Conservation (phyloP, 2,888 invertebrate species). For the Leptinotarsa haldemani region DNA sequence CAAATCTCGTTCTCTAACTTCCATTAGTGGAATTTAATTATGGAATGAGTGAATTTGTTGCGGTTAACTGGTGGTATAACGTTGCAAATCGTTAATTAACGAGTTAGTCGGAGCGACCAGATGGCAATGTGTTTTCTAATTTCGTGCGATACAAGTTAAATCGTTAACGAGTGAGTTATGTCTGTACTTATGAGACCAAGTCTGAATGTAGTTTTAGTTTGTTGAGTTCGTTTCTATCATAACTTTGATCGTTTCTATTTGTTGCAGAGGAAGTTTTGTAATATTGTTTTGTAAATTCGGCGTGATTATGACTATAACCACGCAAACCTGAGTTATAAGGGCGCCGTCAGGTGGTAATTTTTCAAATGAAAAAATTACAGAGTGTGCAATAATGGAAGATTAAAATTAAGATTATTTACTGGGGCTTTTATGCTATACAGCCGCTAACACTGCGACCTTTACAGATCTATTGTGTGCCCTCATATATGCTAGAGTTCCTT, state of each 20-base stretch:
- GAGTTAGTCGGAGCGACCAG: neutral
- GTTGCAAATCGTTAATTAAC: slow-evolving; percentile 10
- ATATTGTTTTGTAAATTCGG: neutral
- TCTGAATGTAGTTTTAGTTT: slow-evolving; percentile 1
- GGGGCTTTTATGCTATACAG: no score
- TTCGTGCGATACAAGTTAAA: neutral
- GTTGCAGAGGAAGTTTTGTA: neutral
- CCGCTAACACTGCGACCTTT: no score
- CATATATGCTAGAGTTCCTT: no score
- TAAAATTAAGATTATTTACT: no score
- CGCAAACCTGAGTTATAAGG: neutral
- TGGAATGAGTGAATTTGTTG: slow-evolving; percentile 11
- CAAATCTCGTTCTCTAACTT: neutral
- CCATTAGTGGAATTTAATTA: slow-evolving; percentile 7
- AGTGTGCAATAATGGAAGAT: no score
- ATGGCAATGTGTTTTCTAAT: slow-evolving; percentile 9
- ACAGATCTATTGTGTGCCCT: no score
- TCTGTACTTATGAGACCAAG: neutral
- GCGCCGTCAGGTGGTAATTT: neutral
- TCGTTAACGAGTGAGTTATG: slow-evolving; percentile 12
- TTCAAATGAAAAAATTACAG: no score
- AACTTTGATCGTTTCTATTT: neutral
- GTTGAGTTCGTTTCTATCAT: neutral
- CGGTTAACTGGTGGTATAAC: slow-evolving; percentile 2
- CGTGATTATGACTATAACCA: neutral